Evolutionary conservation across 2,888 invertebrate species (phyloP).

Genomic region (Orgyia antiqua): DNA sequence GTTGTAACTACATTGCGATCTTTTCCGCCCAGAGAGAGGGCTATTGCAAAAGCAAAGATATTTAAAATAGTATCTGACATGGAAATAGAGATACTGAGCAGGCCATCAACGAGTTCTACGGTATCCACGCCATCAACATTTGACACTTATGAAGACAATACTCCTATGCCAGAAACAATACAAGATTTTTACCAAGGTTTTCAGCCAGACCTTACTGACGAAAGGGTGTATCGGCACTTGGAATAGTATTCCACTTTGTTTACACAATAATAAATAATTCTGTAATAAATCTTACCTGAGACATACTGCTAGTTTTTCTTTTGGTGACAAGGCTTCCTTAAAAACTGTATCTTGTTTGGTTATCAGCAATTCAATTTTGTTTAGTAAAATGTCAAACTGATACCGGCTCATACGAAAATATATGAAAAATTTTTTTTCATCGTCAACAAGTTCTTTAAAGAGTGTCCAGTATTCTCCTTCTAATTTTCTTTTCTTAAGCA

Average conservation of each 20-base stretch:
- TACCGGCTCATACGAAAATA: conserved; percentile 2
- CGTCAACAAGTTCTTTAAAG: conserved; percentile 8
- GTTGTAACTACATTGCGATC: too few species aligned
- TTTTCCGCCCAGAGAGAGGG: too few species aligned
- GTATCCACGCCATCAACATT: too few species aligned
- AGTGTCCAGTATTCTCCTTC: conserved; percentile 17
- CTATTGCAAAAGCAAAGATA: too few species aligned
- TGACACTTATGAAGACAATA: conserved; percentile 10
- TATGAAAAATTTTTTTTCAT: conserved; percentile 3
- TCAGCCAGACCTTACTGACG: too few species aligned
- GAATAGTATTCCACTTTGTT: too few species aligned
- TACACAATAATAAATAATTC: conserved; percentile 10
- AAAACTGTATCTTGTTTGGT: conserved; percentile 5
- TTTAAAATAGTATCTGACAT: too few species aligned
- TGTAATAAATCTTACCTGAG: conserved; percentile 6
- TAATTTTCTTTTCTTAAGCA: conserved; percentile 11
- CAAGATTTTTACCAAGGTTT: conserved; percentile 8
- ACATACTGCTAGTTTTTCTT: conserved; percentile 5
- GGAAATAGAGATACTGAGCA: too few species aligned
- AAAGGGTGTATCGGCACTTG: too few species aligned
- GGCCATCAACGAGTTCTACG: too few species aligned
- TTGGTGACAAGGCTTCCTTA: conserved; percentile 2
- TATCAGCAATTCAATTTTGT: conserved; percentile 4
- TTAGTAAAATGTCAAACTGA: conserved; percentile 6
- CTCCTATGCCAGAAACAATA: conserved; percentile 7